Evolutionary conservation across 2,888 invertebrate species (phyloP).

Genomic region (Elmis aenea): DNA sequence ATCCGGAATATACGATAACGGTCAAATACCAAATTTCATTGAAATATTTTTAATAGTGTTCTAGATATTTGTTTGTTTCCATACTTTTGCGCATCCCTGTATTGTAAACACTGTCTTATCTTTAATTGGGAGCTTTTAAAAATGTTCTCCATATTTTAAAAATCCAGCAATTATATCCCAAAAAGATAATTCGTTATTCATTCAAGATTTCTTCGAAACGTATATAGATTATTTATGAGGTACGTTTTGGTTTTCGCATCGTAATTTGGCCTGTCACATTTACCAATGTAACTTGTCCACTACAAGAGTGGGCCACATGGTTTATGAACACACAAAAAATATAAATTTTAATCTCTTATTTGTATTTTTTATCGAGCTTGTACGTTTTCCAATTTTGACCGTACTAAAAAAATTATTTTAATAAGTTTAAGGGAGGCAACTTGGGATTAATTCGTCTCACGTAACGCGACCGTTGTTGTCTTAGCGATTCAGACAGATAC

Average conservation of each 20-base stretch:
- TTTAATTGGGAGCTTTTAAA: too few species aligned
- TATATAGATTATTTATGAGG: conserved; percentile 7
- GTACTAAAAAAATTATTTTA: conserved; percentile 11
- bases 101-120: too few species aligned
- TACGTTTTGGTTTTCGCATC: conserved; percentile 6
- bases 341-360: conserved; percentile 5
- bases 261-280: conserved; percentile 10
- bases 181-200: too few species aligned
- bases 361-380: too few species aligned
- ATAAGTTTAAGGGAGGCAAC: conserved; percentile 8
- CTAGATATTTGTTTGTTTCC: too few species aligned
- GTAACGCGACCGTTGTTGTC: conserved; percentile 16
- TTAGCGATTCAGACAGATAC: conserved; percentile 19
- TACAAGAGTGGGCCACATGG: conserved; percentile 7
- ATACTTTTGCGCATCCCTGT: too few species aligned
- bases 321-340: conserved; percentile 7
- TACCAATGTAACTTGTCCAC: conserved; percentile 5
- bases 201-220: conserved; percentile 3
- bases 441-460: conserved; percentile 16
- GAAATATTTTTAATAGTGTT: too few species aligned
- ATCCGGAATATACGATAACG: too few species aligned
- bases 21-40: too few species aligned
- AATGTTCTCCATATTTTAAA: too few species aligned
- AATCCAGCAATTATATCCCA: too few species aligned
- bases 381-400: too few species aligned